Evolutionary conservation across 30 jellyfish, hydroid and myxozoan species (phyloP), one percentile per base, ranked within the genome.

Genomic region (Sanderia malayensis): DNA sequence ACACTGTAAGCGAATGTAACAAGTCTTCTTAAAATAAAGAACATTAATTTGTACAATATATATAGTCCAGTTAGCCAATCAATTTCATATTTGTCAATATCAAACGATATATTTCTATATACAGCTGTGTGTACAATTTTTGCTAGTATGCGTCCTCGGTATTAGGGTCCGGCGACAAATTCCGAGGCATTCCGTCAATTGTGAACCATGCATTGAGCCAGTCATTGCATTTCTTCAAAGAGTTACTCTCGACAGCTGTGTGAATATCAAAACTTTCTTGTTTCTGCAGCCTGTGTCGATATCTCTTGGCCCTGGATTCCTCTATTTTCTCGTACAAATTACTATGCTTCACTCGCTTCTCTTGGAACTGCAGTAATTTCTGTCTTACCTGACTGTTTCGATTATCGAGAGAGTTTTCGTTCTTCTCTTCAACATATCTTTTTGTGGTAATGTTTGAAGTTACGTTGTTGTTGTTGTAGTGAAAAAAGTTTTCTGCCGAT

Each of bases 291-390:
- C 64, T 49, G 24, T 49, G 64, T 2, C 64, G 64, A 19, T 49
- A 49, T 49, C 18, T 49, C 64, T 49, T 49, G 25, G 27, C 64
- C 27, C 64, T 15, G 8, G 64, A 9, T 19, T 49, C 64, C 18
- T 49, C 64, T 2, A 49, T 49, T 49, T 9, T 49, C 64, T 49
- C 64, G 18, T 49, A 49, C 8, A 49, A 49, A 15, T 19, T 49
- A 19, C 64, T 49, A 18, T 49, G 27, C 18, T 49, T 15, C 8
- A 49, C 64, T 49, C 64, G 64, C 64, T 49, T 49, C 18, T 49
- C 27, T 49, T 49, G 64, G 64, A 19, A 19, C 18, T 49, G 23
- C 6, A 19, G 27, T 49, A 49, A 24, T 49, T 49, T 49, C 24
- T 49, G 64, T 49, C 27, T 8, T 18, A 9, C 27, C 6, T 18